Base-by-base conservation (phyloP, 2,888 invertebrate species). In the Lampropteryx suffumata region DNA sequence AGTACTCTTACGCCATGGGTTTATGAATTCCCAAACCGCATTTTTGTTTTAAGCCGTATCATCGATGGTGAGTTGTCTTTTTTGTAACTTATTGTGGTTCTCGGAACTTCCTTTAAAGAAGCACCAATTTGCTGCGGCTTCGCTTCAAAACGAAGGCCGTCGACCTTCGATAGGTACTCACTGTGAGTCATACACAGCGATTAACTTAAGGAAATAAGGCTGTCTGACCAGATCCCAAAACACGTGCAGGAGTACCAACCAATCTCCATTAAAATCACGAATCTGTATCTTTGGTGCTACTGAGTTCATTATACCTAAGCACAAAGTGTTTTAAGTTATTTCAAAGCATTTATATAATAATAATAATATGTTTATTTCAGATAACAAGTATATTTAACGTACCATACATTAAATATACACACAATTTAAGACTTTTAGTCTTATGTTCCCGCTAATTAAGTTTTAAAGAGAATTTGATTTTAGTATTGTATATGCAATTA, bases 61-160 rank as follows among this genome's bases (percentile, higher is more conserved):
- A 71, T 63, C 63, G 65, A 60, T 63, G 61, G 62, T 62, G 57
- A 64, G 64, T 57, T 59, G 61, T 40, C 47, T 70, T 74, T 72
- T 75, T 76, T 70, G 55, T 35, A 24, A 35, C 57, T 65, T 64
- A 49, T 65, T 62, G 65, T 61, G 67, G 61, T 77, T 79, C 76
- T 75, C 59, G 57, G 73, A 76, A 76, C 70, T 74, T 76, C 74
- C 74, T 72, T 70, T 67, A 69, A 37, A 71, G 70, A 70, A 69
- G 63, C 68, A 61, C 59, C 71, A 71, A 76, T 77, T 77, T 73
- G 67, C 64, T 55, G 71, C 71, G 73, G 73, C 68, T 66, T 63
- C 67, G 71, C 64, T 62, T 66, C 60, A 65, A 61, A 65, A 56
- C 53, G 55, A 65, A 59, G 78, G 77, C 71, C 75, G 69, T 67